Conservation (phyloP, 2,797 vertebrate species). For the Borostomias antarcticus region DNA sequence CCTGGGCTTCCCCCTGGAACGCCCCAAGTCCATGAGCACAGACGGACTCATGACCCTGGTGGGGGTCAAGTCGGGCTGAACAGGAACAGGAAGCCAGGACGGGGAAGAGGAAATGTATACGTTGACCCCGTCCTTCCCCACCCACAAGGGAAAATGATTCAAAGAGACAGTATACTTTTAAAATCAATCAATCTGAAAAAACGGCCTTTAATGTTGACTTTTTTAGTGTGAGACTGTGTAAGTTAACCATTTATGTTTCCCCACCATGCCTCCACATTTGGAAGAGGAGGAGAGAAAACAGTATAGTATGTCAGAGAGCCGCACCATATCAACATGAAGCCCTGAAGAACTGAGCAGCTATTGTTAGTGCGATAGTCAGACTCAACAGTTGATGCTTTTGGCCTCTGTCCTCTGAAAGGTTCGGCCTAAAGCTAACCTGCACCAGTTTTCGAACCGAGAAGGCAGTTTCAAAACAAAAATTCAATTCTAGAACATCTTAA, state of each 20-base stretch:
- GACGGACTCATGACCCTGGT: conserved; percentile 91
- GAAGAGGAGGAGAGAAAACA: conserved; percentile 21
- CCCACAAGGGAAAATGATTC: conserved; percentile 63
- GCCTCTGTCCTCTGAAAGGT: conserved; percentile 25
- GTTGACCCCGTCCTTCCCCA: conserved; percentile 59
- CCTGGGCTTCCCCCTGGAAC: conserved; percentile 91
- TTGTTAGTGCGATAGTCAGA: conserved; percentile 23
- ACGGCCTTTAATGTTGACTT: conserved; percentile 57
- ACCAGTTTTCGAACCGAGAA: too few species aligned
- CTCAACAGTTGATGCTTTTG: conserved; percentile 32
- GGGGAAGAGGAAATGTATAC: conserved; percentile 35
- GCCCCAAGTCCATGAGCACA: conserved; percentile 98
- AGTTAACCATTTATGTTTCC: conserved; percentile 38
- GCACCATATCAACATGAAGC: not conserved
- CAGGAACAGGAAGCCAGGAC: conserved; percentile 42
- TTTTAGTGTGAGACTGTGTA: conserved; percentile 44
- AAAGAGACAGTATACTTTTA: conserved; percentile 76
- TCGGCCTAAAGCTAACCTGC: conserved; percentile 14
- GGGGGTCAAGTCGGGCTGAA: conserved; percentile 87
- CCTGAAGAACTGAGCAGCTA: not conserved
- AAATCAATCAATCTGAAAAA: conserved; percentile 60
- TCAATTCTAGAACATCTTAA: too few species aligned
- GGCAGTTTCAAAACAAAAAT: conserved; percentile 19
- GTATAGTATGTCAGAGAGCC: not conserved
- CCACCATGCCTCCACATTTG: conserved; percentile 28